These are phyloP conservation scores for Pyrocoelia pectoralis DNA, from an alignment of 2,888 invertebrate species.

Conservation along the genomic window DNA sequence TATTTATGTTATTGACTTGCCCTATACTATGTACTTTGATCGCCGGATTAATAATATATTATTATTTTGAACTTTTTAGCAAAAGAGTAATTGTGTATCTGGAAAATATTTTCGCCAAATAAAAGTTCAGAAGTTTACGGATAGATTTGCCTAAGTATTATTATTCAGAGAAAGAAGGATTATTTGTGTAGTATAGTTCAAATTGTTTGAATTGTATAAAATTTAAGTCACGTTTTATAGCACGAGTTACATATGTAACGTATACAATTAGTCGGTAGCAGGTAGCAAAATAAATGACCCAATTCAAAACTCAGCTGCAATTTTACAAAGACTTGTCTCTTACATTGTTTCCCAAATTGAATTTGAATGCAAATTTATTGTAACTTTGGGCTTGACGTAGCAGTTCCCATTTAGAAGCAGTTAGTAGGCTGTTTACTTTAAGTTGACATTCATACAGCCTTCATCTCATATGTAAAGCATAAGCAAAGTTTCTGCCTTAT, in stretches of 20 bases:
- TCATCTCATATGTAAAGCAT: constrained; percentile 3
- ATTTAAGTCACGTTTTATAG: not conserved
- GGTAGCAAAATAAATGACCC: not conserved
- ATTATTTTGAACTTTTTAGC: no score
- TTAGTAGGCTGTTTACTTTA: constrained; percentile 3
- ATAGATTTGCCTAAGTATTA: no score
- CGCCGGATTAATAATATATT: no score
- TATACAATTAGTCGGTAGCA: not conserved
- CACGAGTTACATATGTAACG: not conserved
- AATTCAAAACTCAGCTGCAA: not conserved
- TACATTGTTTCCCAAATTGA: not conserved
- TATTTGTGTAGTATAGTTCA: not conserved
- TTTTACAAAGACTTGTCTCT: not conserved
- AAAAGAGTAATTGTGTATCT: no score
- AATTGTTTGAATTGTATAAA: not conserved
- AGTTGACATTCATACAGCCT: not conserved
- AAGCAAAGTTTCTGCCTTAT: not conserved
- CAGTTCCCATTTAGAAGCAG: not conserved
- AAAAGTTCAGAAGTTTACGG: no score
- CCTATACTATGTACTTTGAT: no score
- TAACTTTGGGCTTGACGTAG: not conserved
- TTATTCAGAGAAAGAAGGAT: no score
- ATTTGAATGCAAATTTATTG: not conserved
- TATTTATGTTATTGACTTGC: no score
- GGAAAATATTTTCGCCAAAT: no score